A percentile compares a stretch with the other conserved stretches of the same genome.
Conservation (phyloP, 2,797 vertebrate genomes). For the Hydrolagus colliei region DNA sequence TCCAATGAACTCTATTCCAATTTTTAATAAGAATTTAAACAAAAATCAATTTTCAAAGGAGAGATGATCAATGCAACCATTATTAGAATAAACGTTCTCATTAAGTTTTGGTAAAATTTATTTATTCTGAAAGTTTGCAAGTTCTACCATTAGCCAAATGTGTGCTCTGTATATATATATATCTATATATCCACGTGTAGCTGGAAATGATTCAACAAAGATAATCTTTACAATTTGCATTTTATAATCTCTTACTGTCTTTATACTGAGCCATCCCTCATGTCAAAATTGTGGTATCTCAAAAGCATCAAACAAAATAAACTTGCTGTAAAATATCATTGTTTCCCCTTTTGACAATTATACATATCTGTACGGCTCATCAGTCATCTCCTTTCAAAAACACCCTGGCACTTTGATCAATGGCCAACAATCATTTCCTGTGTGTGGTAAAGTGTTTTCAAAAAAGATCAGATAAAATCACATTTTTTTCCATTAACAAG, state of each 20-base stretch:
- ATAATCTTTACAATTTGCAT: not conserved
- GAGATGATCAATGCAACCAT: not conserved
- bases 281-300: slow-evolving; percentile 1
- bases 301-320: not conserved
- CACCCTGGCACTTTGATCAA: slow-evolving; percentile 53
- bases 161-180: not conserved
- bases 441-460: slow-evolving; percentile 50
- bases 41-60: not conserved
- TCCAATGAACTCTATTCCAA: not conserved
- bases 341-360: slow-evolving; percentile 49
- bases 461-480: slow-evolving; percentile 51
- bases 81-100: not conserved
- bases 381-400: slow-evolving; percentile 57
- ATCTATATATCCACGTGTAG: not conserved
- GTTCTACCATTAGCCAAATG: not conserved
- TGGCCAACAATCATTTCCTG: slow-evolving; percentile 50
- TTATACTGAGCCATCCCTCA: not conserved
- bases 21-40: slow-evolving; percentile 1
- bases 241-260: not conserved
- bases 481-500: slow-evolving; percentile 50
- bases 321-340: slow-evolving; percentile 37
- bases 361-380: slow-evolving; percentile 51
- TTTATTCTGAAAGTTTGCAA: not conserved
- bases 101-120: not conserved
- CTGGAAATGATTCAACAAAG: not conserved